Conservation (phyloP, 92 coral and sea anemone genomes). For the Siderastrea radians region DNA sequence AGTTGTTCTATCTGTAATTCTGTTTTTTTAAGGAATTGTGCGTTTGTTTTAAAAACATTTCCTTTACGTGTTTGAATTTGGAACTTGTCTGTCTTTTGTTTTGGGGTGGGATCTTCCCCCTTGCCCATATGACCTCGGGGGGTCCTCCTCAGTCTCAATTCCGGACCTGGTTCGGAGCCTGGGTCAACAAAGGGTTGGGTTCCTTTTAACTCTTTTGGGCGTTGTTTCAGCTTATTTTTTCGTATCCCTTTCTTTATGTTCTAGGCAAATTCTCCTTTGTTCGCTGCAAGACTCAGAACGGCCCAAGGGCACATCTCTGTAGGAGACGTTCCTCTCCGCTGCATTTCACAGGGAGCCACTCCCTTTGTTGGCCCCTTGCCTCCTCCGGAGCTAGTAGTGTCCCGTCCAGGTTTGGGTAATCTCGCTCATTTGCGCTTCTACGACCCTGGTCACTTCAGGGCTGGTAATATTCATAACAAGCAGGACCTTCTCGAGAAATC, state of each 20-base stretch:
- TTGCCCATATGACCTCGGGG: constrained; percentile 31
- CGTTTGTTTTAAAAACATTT: not conserved
- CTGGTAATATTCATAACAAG: not conserved
- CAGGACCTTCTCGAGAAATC: not conserved
- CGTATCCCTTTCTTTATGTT: not conserved
- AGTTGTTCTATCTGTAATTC: not conserved
- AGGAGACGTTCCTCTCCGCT: constrained; percentile 6
- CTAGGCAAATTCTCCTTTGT: not conserved
- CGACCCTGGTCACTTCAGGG: not conserved
- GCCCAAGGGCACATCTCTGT: not conserved
- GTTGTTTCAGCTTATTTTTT: not conserved
- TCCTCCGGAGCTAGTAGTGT: not conserved
- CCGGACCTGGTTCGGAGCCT: constrained; percentile 26
- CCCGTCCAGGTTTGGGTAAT: not conserved
- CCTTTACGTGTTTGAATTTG: not conserved
- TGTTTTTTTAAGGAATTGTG: not conserved
- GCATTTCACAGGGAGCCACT: constrained; percentile 33
- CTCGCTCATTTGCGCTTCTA: constrained; percentile 3
- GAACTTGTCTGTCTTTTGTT: not conserved
- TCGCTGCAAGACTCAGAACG: not conserved
- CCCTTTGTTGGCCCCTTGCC: constrained; percentile 36
- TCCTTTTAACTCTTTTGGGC: not conserved
- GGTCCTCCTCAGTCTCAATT: constrained; percentile 21
- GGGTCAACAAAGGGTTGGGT: constrained; percentile 13
- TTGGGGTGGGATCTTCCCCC: constrained; percentile 7